A percentile compares a stretch with the other conserved stretches of the same genome.
Conservation (phyloP, 1,140 invertebrate species). For the Hypothenemus hampei region DNA sequence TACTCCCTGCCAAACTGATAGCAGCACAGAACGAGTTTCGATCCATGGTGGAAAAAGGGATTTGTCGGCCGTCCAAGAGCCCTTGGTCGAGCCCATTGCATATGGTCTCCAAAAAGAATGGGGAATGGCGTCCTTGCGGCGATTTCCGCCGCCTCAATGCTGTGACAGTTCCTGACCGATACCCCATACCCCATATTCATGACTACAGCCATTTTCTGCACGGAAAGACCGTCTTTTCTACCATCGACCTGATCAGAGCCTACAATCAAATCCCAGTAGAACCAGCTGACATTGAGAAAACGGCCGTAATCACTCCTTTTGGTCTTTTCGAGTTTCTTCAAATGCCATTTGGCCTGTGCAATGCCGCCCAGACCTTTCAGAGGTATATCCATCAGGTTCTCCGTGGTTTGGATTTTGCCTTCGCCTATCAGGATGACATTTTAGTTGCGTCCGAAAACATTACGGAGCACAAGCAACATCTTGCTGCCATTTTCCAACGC, state of each 20-base stretch:
- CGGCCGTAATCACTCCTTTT: too few relatives aligned
- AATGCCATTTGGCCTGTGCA: too few relatives aligned
- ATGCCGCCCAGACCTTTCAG: too few relatives aligned
- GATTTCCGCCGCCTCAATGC: constrained; percentile 44
- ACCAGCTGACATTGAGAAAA: constrained; percentile 39
- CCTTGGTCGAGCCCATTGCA: constrained; percentile 45
- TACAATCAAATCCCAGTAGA: too few relatives aligned
- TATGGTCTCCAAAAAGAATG: constrained; percentile 43
- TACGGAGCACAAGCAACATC: constrained; percentile 49
- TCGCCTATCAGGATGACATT: constrained; percentile 29
- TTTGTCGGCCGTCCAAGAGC: constrained; percentile 37
- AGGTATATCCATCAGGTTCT: constrained; percentile 33
- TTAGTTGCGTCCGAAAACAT: constrained; percentile 41
- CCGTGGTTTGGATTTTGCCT: constrained; percentile 37
- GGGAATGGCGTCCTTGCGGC: constrained; percentile 44
- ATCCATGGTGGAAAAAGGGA: constrained; percentile 19
- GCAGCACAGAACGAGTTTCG: constrained; percentile 40
- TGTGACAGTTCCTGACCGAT: constrained; percentile 37
- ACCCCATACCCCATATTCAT: constrained; percentile 34
- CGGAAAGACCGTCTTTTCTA: constrained; percentile 44
- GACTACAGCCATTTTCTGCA: constrained; percentile 39
- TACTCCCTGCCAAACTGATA: constrained; percentile 31
- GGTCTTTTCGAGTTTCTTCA: too few relatives aligned
- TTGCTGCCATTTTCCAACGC: constrained; percentile 42
- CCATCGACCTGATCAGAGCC: constrained; percentile 46